Evolutionary conservation across 2,797 vertebrate species (phyloP).

Genomic region (Enteromius afrohamiltoni): DNA sequence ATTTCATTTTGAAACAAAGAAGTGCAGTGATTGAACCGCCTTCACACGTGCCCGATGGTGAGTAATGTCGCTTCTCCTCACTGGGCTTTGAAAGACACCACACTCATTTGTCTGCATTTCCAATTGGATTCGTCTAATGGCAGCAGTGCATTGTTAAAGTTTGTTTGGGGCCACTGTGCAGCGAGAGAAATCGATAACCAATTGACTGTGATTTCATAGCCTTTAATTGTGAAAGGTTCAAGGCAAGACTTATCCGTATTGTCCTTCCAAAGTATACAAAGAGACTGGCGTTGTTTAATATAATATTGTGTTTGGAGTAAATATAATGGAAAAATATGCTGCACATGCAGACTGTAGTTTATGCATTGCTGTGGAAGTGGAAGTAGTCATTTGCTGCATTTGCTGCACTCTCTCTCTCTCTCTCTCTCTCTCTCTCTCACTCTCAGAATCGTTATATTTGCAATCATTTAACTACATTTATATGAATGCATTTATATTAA

Average conservation of each 20-base stretch:
- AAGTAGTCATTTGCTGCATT: slow-evolving; percentile 17
- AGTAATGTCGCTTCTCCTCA: slow-evolving; percentile 61
- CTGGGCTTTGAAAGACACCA: slow-evolving; percentile 62
- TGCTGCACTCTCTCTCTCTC: slow-evolving; percentile 22
- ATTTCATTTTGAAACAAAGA: slow-evolving; percentile 57
- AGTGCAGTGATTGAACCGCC: slow-evolving; percentile 56
- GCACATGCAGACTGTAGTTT: background rate
- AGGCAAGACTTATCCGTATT: slow-evolving; percentile 31
- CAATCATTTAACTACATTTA: background rate
- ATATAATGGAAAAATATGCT: slow-evolving; percentile 33
- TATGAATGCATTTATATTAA: background rate
- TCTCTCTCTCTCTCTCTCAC: background rate
- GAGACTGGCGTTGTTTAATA: slow-evolving; percentile 21
- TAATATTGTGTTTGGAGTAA: slow-evolving; percentile 23
- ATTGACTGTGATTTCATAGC: slow-evolving; percentile 63
- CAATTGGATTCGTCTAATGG: slow-evolving; percentile 61
- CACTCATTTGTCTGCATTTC: slow-evolving; percentile 66
- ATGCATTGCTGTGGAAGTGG: slow-evolving; percentile 21
- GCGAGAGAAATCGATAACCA: slow-evolving; percentile 67
- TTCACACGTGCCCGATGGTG: slow-evolving; percentile 59
- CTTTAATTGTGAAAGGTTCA: slow-evolving; percentile 57
- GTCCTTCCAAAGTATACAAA: slow-evolving; percentile 21
- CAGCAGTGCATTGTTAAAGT: slow-evolving; percentile 58
- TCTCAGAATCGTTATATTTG: background rate
- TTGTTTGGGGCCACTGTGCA: slow-evolving; percentile 61